A percentile compares a stretch with the other conserved stretches of the same genome.
Conservation (phyloP, 2,113 vertebrate species). For the Melanerpes formicivorus region DNA sequence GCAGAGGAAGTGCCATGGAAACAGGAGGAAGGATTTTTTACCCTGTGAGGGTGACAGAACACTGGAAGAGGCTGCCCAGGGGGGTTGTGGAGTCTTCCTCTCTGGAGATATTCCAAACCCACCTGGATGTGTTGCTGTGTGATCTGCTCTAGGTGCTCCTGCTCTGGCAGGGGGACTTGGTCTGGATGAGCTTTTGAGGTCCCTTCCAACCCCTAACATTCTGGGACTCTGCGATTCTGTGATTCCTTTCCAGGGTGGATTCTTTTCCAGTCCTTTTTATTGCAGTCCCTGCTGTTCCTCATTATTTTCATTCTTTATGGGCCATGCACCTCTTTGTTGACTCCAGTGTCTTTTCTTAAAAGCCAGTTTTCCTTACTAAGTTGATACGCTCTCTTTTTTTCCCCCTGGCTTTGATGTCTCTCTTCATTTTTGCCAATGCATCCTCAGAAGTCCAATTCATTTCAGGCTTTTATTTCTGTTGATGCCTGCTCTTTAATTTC, state of each 20-base stretch:
- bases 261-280: constrained; percentile 25
- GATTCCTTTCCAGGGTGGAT: neutral
- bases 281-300: constrained; percentile 11
- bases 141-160: too few relatives aligned
- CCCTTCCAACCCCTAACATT: too few relatives aligned
- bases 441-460: constrained; percentile 58
- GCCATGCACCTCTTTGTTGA: neutral
- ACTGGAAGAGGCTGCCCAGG: too few relatives aligned
- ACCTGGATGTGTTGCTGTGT: too few relatives aligned
- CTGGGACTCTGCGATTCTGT: too few relatives aligned
- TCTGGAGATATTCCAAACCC: too few relatives aligned
- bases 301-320: constrained; percentile 52
- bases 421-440: constrained; percentile 39
- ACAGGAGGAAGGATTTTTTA: too few relatives aligned
- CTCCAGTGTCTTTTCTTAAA: constrained; percentile 48
- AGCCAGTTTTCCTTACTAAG: constrained; percentile 52
- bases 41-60: too few relatives aligned
- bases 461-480: constrained; percentile 64
- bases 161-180: too few relatives aligned
- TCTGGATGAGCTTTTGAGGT: too few relatives aligned
- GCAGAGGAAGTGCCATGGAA: too few relatives aligned
- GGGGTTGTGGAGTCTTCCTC: too few relatives aligned
- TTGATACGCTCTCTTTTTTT: constrained; percentile 35
- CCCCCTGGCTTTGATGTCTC: constrained; percentile 62
- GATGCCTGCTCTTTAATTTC: constrained; percentile 59